Evolutionary conservation across 2,888 invertebrate genomes (phyloP), one percentile per base, ranked within the genome.

Genomic region (Macrosoma leucophasiata): DNA sequence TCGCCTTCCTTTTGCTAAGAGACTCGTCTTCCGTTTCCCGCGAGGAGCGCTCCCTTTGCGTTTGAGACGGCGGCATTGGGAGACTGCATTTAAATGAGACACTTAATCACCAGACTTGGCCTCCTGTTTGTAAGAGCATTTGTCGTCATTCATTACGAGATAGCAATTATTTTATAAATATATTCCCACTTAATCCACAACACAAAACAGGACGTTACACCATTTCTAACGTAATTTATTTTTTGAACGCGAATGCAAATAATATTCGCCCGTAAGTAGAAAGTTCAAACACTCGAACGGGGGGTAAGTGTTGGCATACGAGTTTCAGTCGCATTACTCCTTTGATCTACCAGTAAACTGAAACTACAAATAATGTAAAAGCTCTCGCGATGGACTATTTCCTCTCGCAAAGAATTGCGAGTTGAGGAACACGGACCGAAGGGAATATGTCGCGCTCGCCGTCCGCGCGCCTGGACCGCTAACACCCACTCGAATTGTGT

Each of bases 71-170:
- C 74, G 71, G 71, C 67, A 67, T 68, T 62, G 70, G 67, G 74
- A 76, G 78, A 79, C 78, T 84, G 79, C 77, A 82, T 84, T 81
- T 84, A 84, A 82, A 84, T 84, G 79, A 82, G 81, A 81, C 75
- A 84, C 79, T 84, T 79, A 81, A 82, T 84, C 82, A 84, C 74
- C 70, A 67, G 70, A 72, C 69, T 73, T 74, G 72, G 72, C 64
- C 73, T 69, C 67, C 66, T 70, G 62, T 77, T 71, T 75, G 74
- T 72, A 69, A 70, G 64, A 69, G 69, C 73, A 70, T 71, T 77
- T 68, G 72, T 77, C 73, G 73, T 72, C 67, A 75, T 74, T n/a
- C n/a, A n/a, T n/a, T n/a, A n/a, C n/a, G n/a, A n/a, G n/a, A n/a
- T n/a, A n/a, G n/a, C n/a, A n/a, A n/a, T n/a, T n/a, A n/a, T n/a